Percentiles rank a stretch among this genome's conserved stretches.
These are phyloP conservation scores for Carcharodon carcharias DNA, from an alignment of 2,797 vertebrate genomes.

Conservation along the genomic window DNA sequence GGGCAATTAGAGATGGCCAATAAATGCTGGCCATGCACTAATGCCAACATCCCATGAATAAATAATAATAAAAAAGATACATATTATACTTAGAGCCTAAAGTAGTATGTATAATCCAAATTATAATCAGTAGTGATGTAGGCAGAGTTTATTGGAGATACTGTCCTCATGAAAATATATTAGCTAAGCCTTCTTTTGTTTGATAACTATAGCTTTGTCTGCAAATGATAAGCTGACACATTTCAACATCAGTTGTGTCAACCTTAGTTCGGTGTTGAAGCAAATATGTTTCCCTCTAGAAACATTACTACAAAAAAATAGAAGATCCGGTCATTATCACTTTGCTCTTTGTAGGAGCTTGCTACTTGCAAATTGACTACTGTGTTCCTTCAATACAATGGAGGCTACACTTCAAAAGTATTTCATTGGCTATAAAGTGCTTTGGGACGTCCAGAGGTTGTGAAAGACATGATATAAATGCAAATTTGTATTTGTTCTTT, in stretches of 20 bases:
- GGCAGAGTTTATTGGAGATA: neutral
- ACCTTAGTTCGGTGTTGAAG: neutral
- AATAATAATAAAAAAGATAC: neutral
- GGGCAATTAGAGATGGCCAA: neutral
- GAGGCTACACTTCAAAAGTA: neutral
- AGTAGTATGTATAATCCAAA: neutral
- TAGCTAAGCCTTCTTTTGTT: neutral
- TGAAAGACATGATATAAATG: neutral
- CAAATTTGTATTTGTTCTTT: neutral
- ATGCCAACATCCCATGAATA: neutral
- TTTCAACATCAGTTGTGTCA: neutral
- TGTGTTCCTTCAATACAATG: neutral
- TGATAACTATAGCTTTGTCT: neutral
- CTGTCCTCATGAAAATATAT: neutral
- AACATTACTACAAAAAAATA: neutral
- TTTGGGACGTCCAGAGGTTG: neutral
- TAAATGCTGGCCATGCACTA: neutral
- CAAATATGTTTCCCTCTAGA: neutral
- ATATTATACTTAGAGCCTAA: neutral
- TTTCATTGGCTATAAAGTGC: neutral
- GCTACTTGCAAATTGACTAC: neutral
- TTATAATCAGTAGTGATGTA: neutral
- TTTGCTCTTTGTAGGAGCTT: neutral
- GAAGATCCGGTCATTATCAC: neutral
- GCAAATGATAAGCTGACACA: neutral